Evolutionary conservation across 2,797 vertebrate species (phyloP), one percentile per base, ranked within the genome.

Genomic region (Myoxocephalus aenaeus): DNA sequence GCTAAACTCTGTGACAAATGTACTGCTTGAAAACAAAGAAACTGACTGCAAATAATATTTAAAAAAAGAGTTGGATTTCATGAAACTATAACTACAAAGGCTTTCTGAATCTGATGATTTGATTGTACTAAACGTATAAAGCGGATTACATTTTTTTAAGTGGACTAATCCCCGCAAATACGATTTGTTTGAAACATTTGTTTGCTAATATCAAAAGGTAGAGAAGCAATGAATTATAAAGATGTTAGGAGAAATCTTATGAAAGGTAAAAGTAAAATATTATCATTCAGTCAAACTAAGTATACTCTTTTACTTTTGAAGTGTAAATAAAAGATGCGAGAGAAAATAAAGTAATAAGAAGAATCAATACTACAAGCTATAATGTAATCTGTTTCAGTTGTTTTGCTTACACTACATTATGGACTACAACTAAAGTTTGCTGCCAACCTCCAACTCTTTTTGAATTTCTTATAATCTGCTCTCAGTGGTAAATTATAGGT

Each of bases 391-490:
- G 34, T 32, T 27, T 42, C 18, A 34, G 32, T 66, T 50, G n/a
- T 70, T 59, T 14, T 70, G 29, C 20, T 42, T 40, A 20, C 2
- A 32, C 51, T 75, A 44, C 69, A 65, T 53, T 66, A 40, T 38
- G 5, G 7, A 3, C 11, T 20, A 27, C 50, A 64, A 22, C 54
- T 53, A 10, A 42, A 67, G 12, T 58, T 67, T 14, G 42, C 50
- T 63, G 66, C 25, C 22, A 59, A 53, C 9, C 14, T 73, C 29
- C 50, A 17, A 32, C 8, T 34, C 36, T 62, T 62, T 67, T 67
- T 51, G 7, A 57, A 65, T 20, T 82, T 61, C 25, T 69, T 11
- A 18, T 40, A 40, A 73, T 44, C 40, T 36, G 22, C 54, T n/a
- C 8, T 66, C 20, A 42, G 42, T n/a, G 56, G 32, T 44, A 63